Conservation (phyloP, 2,888 invertebrate species). For the Acronicta psi region DNA sequence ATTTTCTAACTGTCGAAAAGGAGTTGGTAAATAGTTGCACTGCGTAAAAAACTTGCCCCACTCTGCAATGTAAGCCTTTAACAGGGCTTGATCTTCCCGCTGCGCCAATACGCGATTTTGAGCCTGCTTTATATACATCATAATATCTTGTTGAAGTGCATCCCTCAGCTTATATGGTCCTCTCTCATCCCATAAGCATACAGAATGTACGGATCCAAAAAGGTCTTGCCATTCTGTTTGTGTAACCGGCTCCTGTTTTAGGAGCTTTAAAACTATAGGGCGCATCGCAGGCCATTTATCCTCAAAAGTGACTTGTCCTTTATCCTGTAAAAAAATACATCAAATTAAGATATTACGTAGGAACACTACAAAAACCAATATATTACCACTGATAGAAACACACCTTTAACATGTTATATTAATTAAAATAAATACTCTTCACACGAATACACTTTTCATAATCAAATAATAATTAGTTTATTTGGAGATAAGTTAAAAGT, state of each 20-base stretch:
- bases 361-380: not conserved
- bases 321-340: slow-evolving; percentile 88
- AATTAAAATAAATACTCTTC: slow-evolving; percentile 50
- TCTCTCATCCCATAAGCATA: slow-evolving; percentile 99
- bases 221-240: slow-evolving; percentile 99
- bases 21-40: slow-evolving; percentile 98
- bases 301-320: slow-evolving; percentile 96
- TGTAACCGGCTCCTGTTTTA: slow-evolving; percentile 97
- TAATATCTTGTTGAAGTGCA: slow-evolving; percentile 96
- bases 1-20: slow-evolving; percentile 97
- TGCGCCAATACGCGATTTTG: slow-evolving; percentile 96
- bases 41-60: slow-evolving; percentile 99
- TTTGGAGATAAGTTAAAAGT: not conserved
- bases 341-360: too few relatives aligned
- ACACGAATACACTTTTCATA: slow-evolving; percentile 60
- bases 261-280: slow-evolving; percentile 96
- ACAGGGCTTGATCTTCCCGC: slow-evolving; percentile 97
- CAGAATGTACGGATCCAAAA: slow-evolving; percentile 98
- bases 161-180: slow-evolving; percentile 96
- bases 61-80: slow-evolving; percentile 98
- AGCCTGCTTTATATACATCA: slow-evolving; percentile 97
- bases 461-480: slow-evolving; percentile 36
- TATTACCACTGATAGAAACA: not conserved
- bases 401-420: slow-evolving; percentile 73
- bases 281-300: slow-evolving; percentile 99